Evolutionary conservation across 2,113 vertebrate genomes (phyloP).

Genomic region (Ophiodon elongatus): DNA sequence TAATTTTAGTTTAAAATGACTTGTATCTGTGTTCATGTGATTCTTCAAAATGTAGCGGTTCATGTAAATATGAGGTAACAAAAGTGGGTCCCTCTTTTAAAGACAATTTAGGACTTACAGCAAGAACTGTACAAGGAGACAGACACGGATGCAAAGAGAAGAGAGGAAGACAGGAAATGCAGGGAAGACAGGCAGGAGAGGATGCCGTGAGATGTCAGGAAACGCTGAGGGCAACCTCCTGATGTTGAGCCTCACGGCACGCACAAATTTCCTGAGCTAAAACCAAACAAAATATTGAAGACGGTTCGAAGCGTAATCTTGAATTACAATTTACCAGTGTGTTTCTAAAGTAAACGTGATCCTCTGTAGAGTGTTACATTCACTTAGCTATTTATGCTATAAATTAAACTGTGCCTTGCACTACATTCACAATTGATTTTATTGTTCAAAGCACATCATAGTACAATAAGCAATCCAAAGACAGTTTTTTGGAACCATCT

Average conservation of each 20-base stretch:
- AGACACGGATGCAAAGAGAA: neutral
- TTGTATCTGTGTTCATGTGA: neutral
- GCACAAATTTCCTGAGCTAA: neutral
- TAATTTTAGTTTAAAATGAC: neutral
- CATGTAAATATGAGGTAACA: neutral
- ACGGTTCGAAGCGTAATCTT: neutral
- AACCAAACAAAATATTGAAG: neutral
- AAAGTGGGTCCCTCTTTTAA: neutral
- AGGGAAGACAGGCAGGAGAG: slow-evolving; percentile 33
- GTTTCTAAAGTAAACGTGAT: neutral
- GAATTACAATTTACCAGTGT: neutral
- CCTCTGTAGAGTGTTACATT: neutral
- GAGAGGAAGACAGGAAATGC: slow-evolving; percentile 46
- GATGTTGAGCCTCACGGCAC: slow-evolving; percentile 41
- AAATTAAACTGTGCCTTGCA: neutral
- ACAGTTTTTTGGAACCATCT: slow-evolving; percentile 1
- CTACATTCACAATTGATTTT: neutral
- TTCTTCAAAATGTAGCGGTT: neutral
- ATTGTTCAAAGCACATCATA: neutral
- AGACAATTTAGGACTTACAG: neutral
- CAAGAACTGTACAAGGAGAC: neutral
- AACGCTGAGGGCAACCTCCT: slow-evolving; percentile 46
- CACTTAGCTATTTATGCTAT: neutral
- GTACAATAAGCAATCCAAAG: neutral
- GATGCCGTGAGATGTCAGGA: slow-evolving; percentile 64